These are phyloP conservation scores for Aphidius colemani DNA, from an alignment of 2,888 invertebrate genomes.

Conservation along the genomic window DNA sequence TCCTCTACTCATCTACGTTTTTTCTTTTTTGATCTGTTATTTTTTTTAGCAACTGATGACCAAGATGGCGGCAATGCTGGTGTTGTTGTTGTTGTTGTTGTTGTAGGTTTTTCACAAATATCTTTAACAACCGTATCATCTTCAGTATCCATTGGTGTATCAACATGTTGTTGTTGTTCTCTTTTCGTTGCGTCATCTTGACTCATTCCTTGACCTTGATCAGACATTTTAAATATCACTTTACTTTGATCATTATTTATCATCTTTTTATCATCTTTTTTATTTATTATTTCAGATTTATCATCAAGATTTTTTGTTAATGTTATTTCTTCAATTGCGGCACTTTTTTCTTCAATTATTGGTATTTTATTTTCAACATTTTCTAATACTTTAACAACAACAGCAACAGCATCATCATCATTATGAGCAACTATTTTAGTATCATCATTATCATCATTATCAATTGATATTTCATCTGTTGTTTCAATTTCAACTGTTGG, in stretches of 20 bases:
- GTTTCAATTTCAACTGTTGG: conserved; percentile 14
- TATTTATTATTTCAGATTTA: neutral
- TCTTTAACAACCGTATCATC: conserved; percentile 38
- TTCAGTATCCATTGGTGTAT: conserved; percentile 39
- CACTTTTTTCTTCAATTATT: neutral
- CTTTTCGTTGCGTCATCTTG: neutral
- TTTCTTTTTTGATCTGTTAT: conserved; percentile 54
- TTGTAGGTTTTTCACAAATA: conserved; percentile 31
- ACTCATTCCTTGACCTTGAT: too few species aligned
- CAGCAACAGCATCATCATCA: too few species aligned
- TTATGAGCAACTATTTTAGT: neutral
- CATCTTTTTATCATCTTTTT: too few species aligned
- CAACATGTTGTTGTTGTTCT: neutral
- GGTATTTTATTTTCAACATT: too few species aligned
- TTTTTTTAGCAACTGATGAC: conserved; percentile 44
- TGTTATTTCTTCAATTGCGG: too few species aligned
- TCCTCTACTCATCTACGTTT: conserved; percentile 60
- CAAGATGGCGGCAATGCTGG: conserved; percentile 32
- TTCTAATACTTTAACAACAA: neutral
- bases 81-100: conserved; percentile 29
- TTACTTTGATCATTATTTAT: too few species aligned
- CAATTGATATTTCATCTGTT: neutral
- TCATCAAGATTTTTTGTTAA: neutral
- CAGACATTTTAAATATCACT: too few species aligned
- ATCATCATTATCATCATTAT: neutral